Evolutionary conservation across 2,797 vertebrate species (phyloP).

Genomic region (Oceanodroma leucorhoa): DNA sequence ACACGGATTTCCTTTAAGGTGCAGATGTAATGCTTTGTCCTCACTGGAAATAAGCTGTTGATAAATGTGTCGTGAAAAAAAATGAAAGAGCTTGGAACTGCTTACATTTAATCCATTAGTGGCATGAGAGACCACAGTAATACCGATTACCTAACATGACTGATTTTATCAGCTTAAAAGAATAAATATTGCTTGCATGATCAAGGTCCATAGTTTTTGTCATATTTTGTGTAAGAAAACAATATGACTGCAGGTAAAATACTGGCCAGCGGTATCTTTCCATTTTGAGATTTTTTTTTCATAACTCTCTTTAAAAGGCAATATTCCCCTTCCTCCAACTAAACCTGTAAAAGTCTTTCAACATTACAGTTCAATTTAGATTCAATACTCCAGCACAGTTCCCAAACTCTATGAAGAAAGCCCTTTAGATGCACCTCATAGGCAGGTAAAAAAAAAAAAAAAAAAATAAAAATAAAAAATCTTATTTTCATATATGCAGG

Average conservation of each 20-base stretch:
- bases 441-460: not conserved
- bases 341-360: not conserved
- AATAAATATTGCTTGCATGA: not conserved
- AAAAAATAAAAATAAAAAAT: no score
- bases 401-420: not conserved
- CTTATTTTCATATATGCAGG: not conserved
- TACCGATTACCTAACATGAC: not conserved
- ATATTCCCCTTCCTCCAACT: not conserved
- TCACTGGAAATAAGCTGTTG: not conserved
- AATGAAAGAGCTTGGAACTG: not conserved
- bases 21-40: not conserved
- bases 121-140: not conserved
- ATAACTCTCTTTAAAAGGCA: not conserved
- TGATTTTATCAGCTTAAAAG: not conserved
- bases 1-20: not conserved
- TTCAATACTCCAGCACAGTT: not conserved
- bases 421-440: not conserved
- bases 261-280: not conserved
- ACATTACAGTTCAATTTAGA: not conserved
- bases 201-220: not conserved
- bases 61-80: not conserved
- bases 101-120: not conserved
- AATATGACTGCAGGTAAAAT: not conserved
- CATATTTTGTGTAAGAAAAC: not conserved
- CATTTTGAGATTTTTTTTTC: not conserved